A percentile compares a stretch with the other conserved stretches of the same genome.
These are phyloP conservation scores for Drosophila putrida DNA, from an alignment of 2,888 invertebrate species.

Conservation along the genomic window DNA sequence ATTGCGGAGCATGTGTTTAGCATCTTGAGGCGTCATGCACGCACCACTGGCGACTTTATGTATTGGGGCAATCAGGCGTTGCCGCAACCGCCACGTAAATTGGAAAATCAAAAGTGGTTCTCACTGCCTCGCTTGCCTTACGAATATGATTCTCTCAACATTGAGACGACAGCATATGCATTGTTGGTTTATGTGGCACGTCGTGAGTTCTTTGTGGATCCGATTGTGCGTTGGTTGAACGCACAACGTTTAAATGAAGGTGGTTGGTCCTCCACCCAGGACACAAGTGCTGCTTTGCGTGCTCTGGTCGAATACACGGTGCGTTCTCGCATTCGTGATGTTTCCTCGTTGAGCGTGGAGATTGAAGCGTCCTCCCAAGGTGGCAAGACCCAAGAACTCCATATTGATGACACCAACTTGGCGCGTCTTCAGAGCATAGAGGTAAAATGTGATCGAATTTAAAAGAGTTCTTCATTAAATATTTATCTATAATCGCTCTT, in stretches of 20 bases:
- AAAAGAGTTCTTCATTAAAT: background rate
- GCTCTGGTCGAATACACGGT: slow-evolving; percentile 96
- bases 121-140: slow-evolving; percentile 94
- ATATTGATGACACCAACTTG: slow-evolving; percentile 91
- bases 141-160: slow-evolving; percentile 95
- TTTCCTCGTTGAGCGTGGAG: slow-evolving; percentile 91
- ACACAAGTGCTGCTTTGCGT: slow-evolving; percentile 94
- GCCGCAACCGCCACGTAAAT: slow-evolving; percentile 93
- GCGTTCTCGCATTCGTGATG: slow-evolving; percentile 93
- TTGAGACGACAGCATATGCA: slow-evolving; percentile 97
- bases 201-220: slow-evolving; percentile 92
- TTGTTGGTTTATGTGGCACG: slow-evolving; percentile 94
- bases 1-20: slow-evolving; percentile 93
- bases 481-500: background rate
- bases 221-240: slow-evolving; percentile 96
- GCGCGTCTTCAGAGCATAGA: slow-evolving; percentile 92
- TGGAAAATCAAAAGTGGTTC: slow-evolving; percentile 97
- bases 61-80: slow-evolving; percentile 94
- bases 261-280: slow-evolving; percentile 95
- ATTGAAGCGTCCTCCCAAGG: slow-evolving; percentile 94
- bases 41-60: slow-evolving; percentile 91
- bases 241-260: slow-evolving; percentile 94
- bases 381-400: slow-evolving; percentile 88
- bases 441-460: slow-evolving; percentile 76
- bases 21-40: slow-evolving; percentile 89